Base-by-base conservation (phyloP, 92 coral and sea anemone genomes). In the Porites evermanni region DNA sequence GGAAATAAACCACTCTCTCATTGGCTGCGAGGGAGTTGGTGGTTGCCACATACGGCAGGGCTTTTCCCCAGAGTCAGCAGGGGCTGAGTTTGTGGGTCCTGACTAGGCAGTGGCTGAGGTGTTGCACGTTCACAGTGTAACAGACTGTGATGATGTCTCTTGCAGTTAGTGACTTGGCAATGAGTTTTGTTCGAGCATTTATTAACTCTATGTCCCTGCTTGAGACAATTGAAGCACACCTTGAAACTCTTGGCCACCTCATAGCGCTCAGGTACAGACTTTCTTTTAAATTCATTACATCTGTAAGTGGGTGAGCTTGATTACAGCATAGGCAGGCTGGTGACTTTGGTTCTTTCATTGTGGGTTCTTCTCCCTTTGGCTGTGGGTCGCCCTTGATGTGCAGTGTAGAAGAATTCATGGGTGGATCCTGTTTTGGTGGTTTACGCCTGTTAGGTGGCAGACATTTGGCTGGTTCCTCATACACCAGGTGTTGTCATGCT, bases 1-100 rank as follows among this genome's bases (percentile, higher is more conserved):
- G 89, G 61, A 88, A 91, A 59, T 76, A 91, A 82, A 91, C 94
- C 53, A 84, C 83, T 83, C 84, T 83, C 21, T 83, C 81, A 44
- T 14, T 47, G 12, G 52, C 20, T 73, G 19, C 29, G 23, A 52
- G 91, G 56, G 79, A 53, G 17, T 32, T 21, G 66, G 79, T 82
- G 64, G 86, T 11, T 69, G 78, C 79, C 51, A 79, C 84, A 50
- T 66, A 47, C 32, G 63, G 54, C 0, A n/a, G 77, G 61, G 47
- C 2, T n/a, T 20, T 29, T 56, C 14, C 10, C 86, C 29, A 79
- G 53, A 71, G 53, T 18, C 32, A 4, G 69, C 18, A n/a, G 56
- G 69, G 78, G 24, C 18, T 38, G 61, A 21, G 38, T 61, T 20
- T 69, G 77, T 23, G 74, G 86, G 78, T 72, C 23, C 79, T 72